These are phyloP conservation scores for Drosophila vallismaia DNA, from an alignment of 2,888 invertebrate species.

Conservation along the genomic window DNA sequence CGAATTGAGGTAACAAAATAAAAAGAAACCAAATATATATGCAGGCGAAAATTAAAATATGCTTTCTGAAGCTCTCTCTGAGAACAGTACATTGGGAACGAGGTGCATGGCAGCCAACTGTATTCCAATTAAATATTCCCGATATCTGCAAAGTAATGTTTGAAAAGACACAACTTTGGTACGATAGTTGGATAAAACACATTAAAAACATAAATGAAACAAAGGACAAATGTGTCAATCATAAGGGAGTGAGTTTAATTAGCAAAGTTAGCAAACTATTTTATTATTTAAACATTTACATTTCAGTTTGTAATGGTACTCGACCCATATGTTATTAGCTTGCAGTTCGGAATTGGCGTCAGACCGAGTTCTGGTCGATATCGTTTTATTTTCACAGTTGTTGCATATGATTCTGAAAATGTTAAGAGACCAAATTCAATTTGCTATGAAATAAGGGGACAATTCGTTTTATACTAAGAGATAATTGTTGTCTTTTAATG, in stretches of 20 bases:
- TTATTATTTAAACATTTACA: background rate
- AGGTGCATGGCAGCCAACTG: no score
- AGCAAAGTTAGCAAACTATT: background rate
- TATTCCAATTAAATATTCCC: background rate
- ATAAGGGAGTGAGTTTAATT: background rate
- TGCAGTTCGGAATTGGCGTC: background rate
- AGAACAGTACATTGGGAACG: no score
- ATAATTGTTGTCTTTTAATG: no score
- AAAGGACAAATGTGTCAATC: background rate
- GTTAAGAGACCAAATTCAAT: background rate
- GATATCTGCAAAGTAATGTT: background rate
- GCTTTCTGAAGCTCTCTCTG: no score
- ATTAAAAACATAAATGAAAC: background rate
- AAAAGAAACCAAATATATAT: no score
- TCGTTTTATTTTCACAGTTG: background rate
- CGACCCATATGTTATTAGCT: no score
- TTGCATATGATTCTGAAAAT: background rate
- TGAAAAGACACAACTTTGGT: background rate
- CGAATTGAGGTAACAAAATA: no score
- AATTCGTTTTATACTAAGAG: background rate
- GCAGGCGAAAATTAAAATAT: no score
- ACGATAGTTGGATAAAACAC: background rate
- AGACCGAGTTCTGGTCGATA: background rate
- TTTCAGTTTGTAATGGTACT: background rate
- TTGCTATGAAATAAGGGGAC: background rate